These are phyloP conservation scores for Cephalotes varians DNA, from an alignment of 2,888 invertebrate genomes.

Conservation along the genomic window DNA sequence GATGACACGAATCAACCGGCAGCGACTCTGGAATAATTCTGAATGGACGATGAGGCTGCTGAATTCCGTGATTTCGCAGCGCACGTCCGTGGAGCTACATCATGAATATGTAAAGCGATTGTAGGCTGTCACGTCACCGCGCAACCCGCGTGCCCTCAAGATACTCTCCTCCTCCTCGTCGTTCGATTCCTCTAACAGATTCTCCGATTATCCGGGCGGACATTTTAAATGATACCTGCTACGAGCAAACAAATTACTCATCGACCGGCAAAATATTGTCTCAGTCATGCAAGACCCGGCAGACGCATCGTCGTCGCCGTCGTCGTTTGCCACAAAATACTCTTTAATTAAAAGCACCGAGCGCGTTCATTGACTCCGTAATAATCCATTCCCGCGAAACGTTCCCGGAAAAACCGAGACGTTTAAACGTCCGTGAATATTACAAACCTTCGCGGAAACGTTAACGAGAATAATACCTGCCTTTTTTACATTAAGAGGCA, in stretches of 20 bases:
- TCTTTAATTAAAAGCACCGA: slow-evolving; percentile 64
- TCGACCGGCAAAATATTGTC: slow-evolving; percentile 62
- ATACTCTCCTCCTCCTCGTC: slow-evolving; percentile 25
- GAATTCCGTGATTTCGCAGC: slow-evolving; percentile 72
- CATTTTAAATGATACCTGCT: slow-evolving; percentile 61
- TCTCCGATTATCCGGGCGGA: slow-evolving; percentile 63
- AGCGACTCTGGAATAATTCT: slow-evolving; percentile 59
- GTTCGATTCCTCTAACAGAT: slow-evolving; percentile 40
- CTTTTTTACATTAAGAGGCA: slow-evolving; percentile 24
- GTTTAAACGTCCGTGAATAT: slow-evolving; percentile 46
- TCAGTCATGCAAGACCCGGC: slow-evolving; percentile 49
- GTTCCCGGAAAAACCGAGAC: slow-evolving; percentile 34
- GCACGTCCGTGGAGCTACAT: slow-evolving; percentile 72
- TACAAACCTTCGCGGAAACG: slow-evolving; percentile 23
- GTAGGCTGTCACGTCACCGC: slow-evolving; percentile 72
- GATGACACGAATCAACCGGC: slow-evolving; percentile 53
- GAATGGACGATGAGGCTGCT: slow-evolving; percentile 67
- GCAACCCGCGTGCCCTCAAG: slow-evolving; percentile 44
- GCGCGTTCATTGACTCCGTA: slow-evolving; percentile 49
- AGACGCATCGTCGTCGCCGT: slow-evolving; percentile 14
- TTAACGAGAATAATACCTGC: slow-evolving; percentile 31
- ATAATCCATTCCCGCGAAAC: slow-evolving; percentile 55
- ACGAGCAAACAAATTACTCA: slow-evolving; percentile 72
- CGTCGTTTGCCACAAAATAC: not conserved
- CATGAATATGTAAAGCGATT: slow-evolving; percentile 80